These are phyloP conservation scores for Margaritifera margaritifera DNA, from an alignment of 2,888 invertebrate genomes.

Conservation along the genomic window DNA sequence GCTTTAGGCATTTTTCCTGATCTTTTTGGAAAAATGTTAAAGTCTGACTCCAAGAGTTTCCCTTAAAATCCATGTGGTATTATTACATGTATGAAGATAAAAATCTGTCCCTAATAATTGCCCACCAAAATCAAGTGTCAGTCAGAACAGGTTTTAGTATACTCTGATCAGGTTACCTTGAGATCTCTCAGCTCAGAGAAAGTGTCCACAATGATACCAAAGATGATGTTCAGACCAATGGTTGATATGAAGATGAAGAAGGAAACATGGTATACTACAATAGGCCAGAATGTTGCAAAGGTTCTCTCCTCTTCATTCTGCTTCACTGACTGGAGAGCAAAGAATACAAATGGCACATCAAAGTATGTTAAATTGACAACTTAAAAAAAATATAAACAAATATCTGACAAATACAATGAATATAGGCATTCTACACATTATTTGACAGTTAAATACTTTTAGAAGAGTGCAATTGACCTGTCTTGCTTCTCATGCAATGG, in stretches of 20 bases:
- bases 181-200: slow-evolving; percentile 73
- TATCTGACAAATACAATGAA: background rate
- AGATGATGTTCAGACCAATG: slow-evolving; percentile 73
- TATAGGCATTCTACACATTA: too few species aligned
- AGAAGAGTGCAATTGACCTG: too few species aligned
- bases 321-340: slow-evolving; percentile 52
- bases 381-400: background rate
- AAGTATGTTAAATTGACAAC: background rate
- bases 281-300: slow-evolving; percentile 64
- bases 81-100: too few species aligned
- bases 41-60: too few species aligned
- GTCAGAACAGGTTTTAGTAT: background rate
- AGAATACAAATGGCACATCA: background rate
- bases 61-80: too few species aligned
- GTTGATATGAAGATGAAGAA: slow-evolving; percentile 74
- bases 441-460: too few species aligned
- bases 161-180: slow-evolving; percentile 60
- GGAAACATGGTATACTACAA: slow-evolving; percentile 71
- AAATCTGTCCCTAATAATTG: background rate
- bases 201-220: slow-evolving; percentile 74
- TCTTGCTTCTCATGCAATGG: too few species aligned
- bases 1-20: too few species aligned
- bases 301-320: slow-evolving; percentile 49
- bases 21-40: too few species aligned
- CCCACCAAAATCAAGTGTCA: background rate